Conservation (phyloP, 2,113 vertebrate species). For the Salminus brasiliensis region DNA sequence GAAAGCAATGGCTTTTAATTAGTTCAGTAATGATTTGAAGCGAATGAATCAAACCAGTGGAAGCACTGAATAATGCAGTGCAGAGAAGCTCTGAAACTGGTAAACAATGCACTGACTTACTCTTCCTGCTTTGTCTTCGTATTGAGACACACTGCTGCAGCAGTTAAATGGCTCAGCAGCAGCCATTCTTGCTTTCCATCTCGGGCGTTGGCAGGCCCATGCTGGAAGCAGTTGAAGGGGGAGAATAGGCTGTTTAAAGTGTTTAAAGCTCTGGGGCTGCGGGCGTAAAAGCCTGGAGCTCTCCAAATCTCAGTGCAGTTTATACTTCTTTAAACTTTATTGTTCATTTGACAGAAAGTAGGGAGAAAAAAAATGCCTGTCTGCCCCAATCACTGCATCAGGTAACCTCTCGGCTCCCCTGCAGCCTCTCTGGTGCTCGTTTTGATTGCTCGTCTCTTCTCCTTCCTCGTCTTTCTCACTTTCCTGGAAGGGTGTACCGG, state of each 20-base stretch:
- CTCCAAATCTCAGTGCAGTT: not conserved
- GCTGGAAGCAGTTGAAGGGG: not conserved
- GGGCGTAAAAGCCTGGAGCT: not conserved
- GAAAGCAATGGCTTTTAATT: too few relatives aligned
- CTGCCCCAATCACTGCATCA: not conserved
- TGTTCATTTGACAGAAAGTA: not conserved
- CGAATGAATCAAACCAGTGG: not conserved
- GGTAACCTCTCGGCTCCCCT: not conserved
- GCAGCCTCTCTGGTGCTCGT: constrained; percentile 14
- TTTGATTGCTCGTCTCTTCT: constrained; percentile 10
- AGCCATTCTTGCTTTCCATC: not conserved
- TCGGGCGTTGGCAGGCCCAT: not conserved
- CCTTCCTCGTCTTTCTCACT: constrained; percentile 12
- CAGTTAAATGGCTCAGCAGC: not conserved
- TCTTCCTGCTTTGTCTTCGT: not conserved
- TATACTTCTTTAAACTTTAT: constrained; percentile 8
- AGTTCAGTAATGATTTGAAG: too few relatives aligned
- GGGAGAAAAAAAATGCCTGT: not conserved
- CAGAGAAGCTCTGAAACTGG: not conserved
- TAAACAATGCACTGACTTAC: not conserved
- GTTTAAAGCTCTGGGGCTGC: not conserved
- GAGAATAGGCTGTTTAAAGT: not conserved
- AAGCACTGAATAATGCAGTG: not conserved
- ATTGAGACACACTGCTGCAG: not conserved
- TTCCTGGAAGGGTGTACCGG: constrained; percentile 17